Conservation (phyloP, 2,113 vertebrate species). For the Pelusios castaneus region DNA sequence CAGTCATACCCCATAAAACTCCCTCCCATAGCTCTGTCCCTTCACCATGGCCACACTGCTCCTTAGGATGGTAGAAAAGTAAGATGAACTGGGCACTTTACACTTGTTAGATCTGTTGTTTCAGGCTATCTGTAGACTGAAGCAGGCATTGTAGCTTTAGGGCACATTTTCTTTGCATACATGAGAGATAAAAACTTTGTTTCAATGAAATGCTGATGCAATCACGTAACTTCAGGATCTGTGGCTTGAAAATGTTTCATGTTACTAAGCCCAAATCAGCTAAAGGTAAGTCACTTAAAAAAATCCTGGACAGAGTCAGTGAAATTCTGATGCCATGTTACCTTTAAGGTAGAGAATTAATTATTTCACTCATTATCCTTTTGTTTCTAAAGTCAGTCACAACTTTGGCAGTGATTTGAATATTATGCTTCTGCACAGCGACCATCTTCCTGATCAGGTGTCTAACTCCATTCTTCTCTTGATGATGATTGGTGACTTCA, state of each 20-base stretch:
- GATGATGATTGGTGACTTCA: conserved; percentile 71
- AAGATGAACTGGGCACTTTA: neutral
- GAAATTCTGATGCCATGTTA: conserved; percentile 48
- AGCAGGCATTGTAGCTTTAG: neutral
- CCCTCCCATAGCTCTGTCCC: neutral
- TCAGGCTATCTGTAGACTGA: neutral
- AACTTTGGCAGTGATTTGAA: conserved; percentile 67
- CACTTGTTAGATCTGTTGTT: neutral
- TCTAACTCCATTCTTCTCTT: conserved; percentile 60
- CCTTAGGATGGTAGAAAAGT: neutral
- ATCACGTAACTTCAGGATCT: neutral
- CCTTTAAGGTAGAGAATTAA: conserved; percentile 59
- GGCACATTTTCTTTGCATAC: neutral
- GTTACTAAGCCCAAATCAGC: neutral
- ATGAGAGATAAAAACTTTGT: neutral
- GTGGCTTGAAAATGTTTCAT: neutral
- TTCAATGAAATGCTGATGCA: neutral
- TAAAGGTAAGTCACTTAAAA: neutral
- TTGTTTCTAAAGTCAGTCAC: conserved; percentile 37
- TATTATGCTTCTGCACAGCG: conserved; percentile 40
- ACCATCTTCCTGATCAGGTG: conserved; percentile 68
- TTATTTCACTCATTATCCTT: conserved; percentile 42
- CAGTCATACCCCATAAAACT: conserved; percentile 11
- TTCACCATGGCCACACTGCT: neutral
- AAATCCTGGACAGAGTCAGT: neutral